Base-by-base conservation (phyloP, 2,888 invertebrate genomes). In the Emmelina monodactyla region DNA sequence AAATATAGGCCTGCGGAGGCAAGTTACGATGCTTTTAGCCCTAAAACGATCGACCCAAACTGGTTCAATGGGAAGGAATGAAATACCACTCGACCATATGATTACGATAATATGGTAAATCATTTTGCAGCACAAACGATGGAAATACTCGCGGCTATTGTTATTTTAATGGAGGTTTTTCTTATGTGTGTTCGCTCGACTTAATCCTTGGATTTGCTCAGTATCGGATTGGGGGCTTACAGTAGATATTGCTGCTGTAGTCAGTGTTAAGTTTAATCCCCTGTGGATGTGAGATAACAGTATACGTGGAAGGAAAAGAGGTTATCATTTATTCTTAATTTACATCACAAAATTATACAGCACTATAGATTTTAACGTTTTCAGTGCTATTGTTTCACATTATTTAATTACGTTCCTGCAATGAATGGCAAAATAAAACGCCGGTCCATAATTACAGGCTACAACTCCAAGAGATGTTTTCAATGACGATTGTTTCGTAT, bases 1-100 rank as follows among this genome's bases (percentile, higher is more conserved):
- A 76, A 76, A 76, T 75, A 78, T 78, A 75, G 73, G 68, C 63
- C 54, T 69, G 61, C 45, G 56, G 57, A 66, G 58, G 61, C 53
- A 57, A 57, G 59, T 59, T 62, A 61, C 61, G 58, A 62, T 58
- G 62, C 60, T 70, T 64, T 69, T 62, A 62, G 59, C 47, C 58
- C 55, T 62, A 62, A 69, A 65, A 66, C 63, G 56, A 65, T 67
- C 59, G 58, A 50, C 45, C 50, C 53, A 51, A 51, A 60, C 58
- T 58, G 55, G 52, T 60, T 57, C 25, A 25, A 25, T 25, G 25
- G 25, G 25, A 25, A 25, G 25, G 25, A 25, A 25, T 10, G 25
- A 25, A 19, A 19, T 25, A 25, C 25, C 25, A 25, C n/a, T 25
- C 25, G 11, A 11, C 25, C 25, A 11, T 25, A 25, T 25, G 25